A percentile compares a stretch with the other conserved stretches of the same genome.
Conservation (phyloP, 2,797 vertebrate species). For the Clangula hyemalis region DNA sequence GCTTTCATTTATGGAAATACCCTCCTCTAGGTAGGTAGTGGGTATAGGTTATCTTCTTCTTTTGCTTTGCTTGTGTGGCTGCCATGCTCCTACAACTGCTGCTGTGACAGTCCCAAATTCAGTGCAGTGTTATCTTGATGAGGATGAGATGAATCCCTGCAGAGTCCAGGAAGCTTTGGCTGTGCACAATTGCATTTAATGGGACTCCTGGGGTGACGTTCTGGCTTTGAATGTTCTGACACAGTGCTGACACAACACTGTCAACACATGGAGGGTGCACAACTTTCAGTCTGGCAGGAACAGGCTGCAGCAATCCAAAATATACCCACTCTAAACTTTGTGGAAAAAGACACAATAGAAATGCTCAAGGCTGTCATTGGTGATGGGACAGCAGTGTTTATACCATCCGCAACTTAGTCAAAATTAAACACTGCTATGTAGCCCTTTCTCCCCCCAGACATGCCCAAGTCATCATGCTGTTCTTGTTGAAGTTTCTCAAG, state of each 20-base stretch:
- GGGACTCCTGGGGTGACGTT: constrained; percentile 29
- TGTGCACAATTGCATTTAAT: constrained; percentile 43
- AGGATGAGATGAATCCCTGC: constrained; percentile 34
- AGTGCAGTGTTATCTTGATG: constrained; percentile 41
- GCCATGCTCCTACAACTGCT: neutral
- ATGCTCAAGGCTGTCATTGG: neutral
- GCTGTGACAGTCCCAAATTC: constrained; percentile 22
- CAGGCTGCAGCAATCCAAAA: neutral
- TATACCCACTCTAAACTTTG: neutral
- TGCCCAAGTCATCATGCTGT: neutral
- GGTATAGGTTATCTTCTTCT: neutral
- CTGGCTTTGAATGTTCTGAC: constrained; percentile 7
- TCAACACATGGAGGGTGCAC: neutral
- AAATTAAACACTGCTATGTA: neutral
- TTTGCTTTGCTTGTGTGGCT: neutral
- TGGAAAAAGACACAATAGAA: neutral
- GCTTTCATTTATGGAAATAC: neutral
- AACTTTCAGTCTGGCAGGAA: neutral
- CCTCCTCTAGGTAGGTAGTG: neutral
- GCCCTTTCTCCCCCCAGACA: neutral
- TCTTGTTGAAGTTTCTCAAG: neutral
- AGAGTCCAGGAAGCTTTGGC: constrained; percentile 28
- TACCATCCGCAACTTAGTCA: neutral
- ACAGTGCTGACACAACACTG: neutral
- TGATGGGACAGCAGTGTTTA: neutral